phyloP scores from a whole-genome alignment of 2,888 invertebrate species.

The Macrostomum cliftonense region DNA sequence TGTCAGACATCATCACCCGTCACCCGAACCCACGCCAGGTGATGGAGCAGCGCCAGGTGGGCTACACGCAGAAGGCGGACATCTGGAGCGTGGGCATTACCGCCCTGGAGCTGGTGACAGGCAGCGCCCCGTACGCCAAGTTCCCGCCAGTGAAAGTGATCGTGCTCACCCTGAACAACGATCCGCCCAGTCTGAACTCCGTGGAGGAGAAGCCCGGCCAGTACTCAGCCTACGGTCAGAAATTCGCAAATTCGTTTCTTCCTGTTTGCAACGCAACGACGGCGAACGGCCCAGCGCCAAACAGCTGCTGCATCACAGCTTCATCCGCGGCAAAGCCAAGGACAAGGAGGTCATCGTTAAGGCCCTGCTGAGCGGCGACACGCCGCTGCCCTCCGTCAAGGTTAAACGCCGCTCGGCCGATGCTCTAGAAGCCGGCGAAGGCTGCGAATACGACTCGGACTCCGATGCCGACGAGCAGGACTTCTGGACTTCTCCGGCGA shows the following conservation, averaged over 20 bases:
- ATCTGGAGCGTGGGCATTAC: slow-evolving; percentile 87
- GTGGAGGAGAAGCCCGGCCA: slow-evolving; percentile 87
- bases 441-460: no score
- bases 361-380: no score
- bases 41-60: slow-evolving; percentile 34
- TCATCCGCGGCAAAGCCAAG: slow-evolving; percentile 61
- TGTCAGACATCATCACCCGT: no score
- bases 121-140: slow-evolving; percentile 89
- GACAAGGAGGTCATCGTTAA: no score
- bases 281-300: slow-evolving; percentile 64
- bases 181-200: slow-evolving; percentile 85
- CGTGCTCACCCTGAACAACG: slow-evolving; percentile 91
- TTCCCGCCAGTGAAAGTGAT: slow-evolving; percentile 89
- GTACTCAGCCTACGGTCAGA: slow-evolving; percentile 89
- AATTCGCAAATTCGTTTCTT: slow-evolving; percentile 45
- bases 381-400: no score
- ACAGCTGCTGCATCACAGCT: slow-evolving; percentile 82
- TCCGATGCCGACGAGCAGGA: no score
- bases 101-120: slow-evolving; percentile 89
- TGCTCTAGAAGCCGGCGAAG: no score
- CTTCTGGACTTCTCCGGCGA: no score
- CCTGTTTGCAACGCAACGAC: slow-evolving; percentile 11
- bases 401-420: no score
- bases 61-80: slow-evolving; percentile 92
- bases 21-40: no score